Base-by-base conservation (phyloP, 2,888 invertebrate genomes). In the Entomobrya multifasciata region DNA sequence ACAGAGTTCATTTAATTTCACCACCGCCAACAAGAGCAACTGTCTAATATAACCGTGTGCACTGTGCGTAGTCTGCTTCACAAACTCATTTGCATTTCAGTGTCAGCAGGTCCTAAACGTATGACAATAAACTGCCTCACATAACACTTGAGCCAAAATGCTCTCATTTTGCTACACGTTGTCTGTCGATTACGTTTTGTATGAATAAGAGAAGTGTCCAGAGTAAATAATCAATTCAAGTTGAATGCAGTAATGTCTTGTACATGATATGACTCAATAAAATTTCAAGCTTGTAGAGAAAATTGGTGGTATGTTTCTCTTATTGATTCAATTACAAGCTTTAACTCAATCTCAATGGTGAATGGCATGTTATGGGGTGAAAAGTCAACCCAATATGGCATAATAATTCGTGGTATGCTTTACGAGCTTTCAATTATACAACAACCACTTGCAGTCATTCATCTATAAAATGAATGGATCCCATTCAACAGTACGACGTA, bases 381-480 rank as follows among this genome's bases (percentile, higher is more conserved):
- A 80, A 80, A 80, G 79, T 80, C 79, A 67, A 47, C 15, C 78
- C 47, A 80, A 67, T 80, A 70, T 22, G 67, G 67, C 47, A 67
- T 80, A 80, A 78, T 67, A 80, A 65, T 67, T 79, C 67, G 67
- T 36, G 65, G 79, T 80, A 49, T 15, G 1, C 67, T 80, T 67
- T 79, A 70, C 44, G 2, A 62, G 30, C 62, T 30, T 62, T 62
- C 30, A 62, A 30, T 30, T 13, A 2, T 17, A 62, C 36, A 30
- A 10, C 17, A 27, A 27, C n/a, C n/a, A 30, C 10, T 62, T n/a
- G 17, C 36, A 30, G 30, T n/a, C n/a, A n/a, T n/a, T n/a, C n/a
- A n/a, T n/a, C n/a, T n/a, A n/a, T n/a, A n/a, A n/a, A n/a, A 62
- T 62, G 62, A 62, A 30, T 62, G 27, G 62, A 62, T 30, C 30